phyloP scores from a whole-genome alignment of 2,113 vertebrate species.

The Mesocricetus auratus region DNA sequence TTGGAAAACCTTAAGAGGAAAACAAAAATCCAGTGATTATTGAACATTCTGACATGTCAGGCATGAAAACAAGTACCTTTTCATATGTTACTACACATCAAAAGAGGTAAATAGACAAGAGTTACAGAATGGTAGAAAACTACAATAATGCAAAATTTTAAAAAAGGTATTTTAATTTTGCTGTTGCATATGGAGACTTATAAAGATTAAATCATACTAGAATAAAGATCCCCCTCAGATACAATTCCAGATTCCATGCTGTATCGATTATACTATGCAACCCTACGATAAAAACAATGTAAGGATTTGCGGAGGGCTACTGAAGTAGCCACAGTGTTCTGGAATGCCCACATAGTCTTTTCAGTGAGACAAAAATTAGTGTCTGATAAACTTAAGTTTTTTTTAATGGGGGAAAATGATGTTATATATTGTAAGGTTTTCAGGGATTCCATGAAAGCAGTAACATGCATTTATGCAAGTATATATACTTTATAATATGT shows the following conservation, averaged over 20 bases:
- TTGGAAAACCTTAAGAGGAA: neutral
- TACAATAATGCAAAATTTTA: neutral
- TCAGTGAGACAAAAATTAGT: neutral
- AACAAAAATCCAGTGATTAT: neutral
- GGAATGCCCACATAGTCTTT: neutral
- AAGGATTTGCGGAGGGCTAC: slow-evolving; percentile 9
- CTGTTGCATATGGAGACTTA: neutral
- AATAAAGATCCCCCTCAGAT: slow-evolving; percentile 30
- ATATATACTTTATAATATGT: neutral
- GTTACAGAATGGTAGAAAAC: neutral
- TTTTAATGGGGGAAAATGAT: neutral
- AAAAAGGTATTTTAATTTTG: neutral
- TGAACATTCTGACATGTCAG: neutral
- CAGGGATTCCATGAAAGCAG: neutral
- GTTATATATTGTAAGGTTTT: neutral
- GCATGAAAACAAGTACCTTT: neutral
- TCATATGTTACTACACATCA: neutral
- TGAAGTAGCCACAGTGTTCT: neutral
- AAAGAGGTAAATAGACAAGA: neutral
- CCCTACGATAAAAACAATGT: slow-evolving; percentile 45
- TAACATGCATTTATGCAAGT: neutral
- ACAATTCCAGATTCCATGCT: slow-evolving; percentile 56
- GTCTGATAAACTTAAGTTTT: neutral
- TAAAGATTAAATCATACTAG: slow-evolving; percentile 41
- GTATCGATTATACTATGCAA: slow-evolving; percentile 30